Percentiles rank a stretch among this genome's conserved stretches.
These are phyloP conservation scores for Gnathonemus longibarbis DNA, from an alignment of 2,113 vertebrate genomes.

Conservation along the genomic window DNA sequence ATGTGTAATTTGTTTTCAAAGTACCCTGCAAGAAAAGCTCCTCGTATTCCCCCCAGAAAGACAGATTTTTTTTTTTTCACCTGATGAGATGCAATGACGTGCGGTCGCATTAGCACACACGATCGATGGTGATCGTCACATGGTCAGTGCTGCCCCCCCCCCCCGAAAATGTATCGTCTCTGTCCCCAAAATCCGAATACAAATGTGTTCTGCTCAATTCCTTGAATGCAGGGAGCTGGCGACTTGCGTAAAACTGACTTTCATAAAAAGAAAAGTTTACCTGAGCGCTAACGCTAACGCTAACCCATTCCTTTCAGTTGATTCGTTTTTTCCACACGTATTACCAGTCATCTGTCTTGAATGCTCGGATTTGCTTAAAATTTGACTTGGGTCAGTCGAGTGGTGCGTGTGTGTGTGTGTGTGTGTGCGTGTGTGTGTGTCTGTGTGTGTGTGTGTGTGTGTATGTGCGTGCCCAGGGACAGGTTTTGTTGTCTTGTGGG, in stretches of 20 bases:
- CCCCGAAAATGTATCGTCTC: not conserved
- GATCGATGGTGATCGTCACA: not conserved
- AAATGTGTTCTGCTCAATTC: not conserved
- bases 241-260: not conserved
- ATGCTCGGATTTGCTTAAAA: not conserved
- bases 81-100: not conserved
- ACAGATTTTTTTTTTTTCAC: not conserved
- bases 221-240: not conserved
- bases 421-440: too few species aligned
- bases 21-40: not conserved
- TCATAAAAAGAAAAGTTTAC: not conserved
- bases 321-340: not conserved
- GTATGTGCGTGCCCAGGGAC: not conserved
- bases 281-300: fast-evolving
- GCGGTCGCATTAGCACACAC: not conserved
- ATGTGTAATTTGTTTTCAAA: not conserved
- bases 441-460: not conserved
- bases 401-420: too few species aligned
- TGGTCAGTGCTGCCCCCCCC: not conserved
- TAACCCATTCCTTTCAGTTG: not conserved
- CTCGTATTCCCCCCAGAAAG: not conserved
- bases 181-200: not conserved
- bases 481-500: not conserved
- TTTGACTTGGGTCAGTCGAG: not conserved
- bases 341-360: not conserved